Conservation (phyloP, 2,888 invertebrate genomes). For the Lithophane leautieri region DNA sequence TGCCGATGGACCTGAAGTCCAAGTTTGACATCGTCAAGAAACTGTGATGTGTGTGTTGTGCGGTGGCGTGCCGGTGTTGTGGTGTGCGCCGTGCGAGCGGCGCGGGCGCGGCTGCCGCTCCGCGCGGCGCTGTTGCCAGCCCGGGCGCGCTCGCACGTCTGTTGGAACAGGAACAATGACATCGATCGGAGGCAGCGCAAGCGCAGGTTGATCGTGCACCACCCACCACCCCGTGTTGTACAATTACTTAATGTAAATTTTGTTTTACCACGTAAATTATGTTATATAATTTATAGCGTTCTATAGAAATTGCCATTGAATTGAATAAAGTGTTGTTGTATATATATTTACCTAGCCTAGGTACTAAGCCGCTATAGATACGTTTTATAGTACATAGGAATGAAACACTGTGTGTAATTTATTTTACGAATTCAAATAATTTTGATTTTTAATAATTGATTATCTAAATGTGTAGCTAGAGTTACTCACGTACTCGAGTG, state of each 20-base stretch:
- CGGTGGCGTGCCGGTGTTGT: slow-evolving; percentile 55
- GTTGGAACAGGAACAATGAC: slow-evolving; percentile 71
- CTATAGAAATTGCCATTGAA: slow-evolving; percentile 82
- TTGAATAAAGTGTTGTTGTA: slow-evolving; percentile 75
- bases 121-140: slow-evolving; percentile 64
- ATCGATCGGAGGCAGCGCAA: slow-evolving; percentile 62
- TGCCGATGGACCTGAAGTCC: slow-evolving; percentile 96
- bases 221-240: slow-evolving; percentile 58
- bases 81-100: slow-evolving; percentile 60
- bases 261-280: slow-evolving; percentile 69
- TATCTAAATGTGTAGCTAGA: slow-evolving; percentile 85
- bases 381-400: slow-evolving; percentile 71
- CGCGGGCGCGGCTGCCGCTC: slow-evolving; percentile 55
- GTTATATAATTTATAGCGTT: slow-evolving; percentile 72
- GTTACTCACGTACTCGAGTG: slow-evolving; percentile 79
- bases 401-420: slow-evolving; percentile 76
- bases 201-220: slow-evolving; percentile 54
- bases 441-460: slow-evolving; percentile 84
- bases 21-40: slow-evolving; percentile 98
- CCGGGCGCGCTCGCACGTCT: slow-evolving; percentile 59
- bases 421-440: slow-evolving; percentile 76
- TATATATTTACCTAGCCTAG: slow-evolving; percentile 71
- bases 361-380: slow-evolving; percentile 71
- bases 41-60: slow-evolving; percentile 90
- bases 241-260: slow-evolving; percentile 71